Evolutionary conservation across 2,797 vertebrate genomes (phyloP), one percentile per base, ranked within the genome.

Genomic region (Huso huso): DNA sequence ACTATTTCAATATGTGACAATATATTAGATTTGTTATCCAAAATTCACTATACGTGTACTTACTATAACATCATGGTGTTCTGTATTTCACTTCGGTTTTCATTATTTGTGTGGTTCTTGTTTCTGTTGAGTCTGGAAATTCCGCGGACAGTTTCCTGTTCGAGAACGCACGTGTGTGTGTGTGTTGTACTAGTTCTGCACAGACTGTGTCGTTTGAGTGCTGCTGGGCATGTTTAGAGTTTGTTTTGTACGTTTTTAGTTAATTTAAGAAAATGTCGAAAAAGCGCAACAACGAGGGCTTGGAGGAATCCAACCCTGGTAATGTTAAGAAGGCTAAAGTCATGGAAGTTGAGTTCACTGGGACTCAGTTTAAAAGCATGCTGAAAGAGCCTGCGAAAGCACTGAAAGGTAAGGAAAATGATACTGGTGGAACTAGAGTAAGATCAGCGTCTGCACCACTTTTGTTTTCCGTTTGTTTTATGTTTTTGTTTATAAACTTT

Each of bases 291-390:
- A 71, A 66, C 11, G 77, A 74, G 15, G 74, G 75, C 13, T 70
- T 75, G 1, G 12, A 0, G 6, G 81, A 79, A 63, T 66, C 74
- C 0, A 11, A 63, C 7, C 52, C 72, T 48, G 70, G 37, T 37
- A 37, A 76, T 9, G 60, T 1, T 9, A 89, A 88, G 69, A 75
- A 74, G 66, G 5, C 10, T 58, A 90, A 82, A 78, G 73, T 74
- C 1, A 76, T 71, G n/a, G 57, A 64, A 8, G 51, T 65, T 9
- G 88, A 91, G 75, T 91, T 91, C 57, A 90, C 83, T 60, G 90
- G 89, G 8, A 84, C 85, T 1, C 75, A 70, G 0, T 91, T 91
- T 70, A 91, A 91, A 81, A 69, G 76, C 67, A 84, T 87, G 86
- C 68, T 91, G 0, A 90, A 83, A 70, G 86, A 87, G 0, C 81